Conservation (phyloP, 2,888 invertebrate genomes). For the Perizoma flavofasciatum region DNA sequence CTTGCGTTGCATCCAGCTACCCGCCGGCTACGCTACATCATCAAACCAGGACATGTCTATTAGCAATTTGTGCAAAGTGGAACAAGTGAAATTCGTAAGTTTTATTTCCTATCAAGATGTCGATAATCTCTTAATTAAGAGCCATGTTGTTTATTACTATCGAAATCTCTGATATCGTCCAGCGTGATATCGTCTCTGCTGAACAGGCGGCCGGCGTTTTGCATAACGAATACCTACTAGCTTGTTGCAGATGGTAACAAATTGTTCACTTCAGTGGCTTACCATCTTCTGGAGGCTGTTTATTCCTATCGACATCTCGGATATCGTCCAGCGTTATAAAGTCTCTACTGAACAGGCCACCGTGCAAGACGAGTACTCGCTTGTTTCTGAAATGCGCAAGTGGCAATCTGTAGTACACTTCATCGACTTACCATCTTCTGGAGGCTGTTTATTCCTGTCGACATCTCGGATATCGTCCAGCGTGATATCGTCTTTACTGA, state of each 20-base stretch:
- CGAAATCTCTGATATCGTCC: constrained; percentile 93
- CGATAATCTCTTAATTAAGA: no score
- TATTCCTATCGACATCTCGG: constrained; percentile 93
- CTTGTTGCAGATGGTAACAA: constrained; percentile 94
- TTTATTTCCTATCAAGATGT: no score
- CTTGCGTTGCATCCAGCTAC: no score
- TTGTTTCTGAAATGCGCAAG: constrained; percentile 97
- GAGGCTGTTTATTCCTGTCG: constrained; percentile 97
- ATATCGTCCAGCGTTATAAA: constrained; percentile 97
- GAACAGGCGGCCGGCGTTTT: constrained; percentile 98
- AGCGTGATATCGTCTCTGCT: constrained; percentile 96
- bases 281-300: constrained; percentile 98
- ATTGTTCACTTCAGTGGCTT: constrained; percentile 30
- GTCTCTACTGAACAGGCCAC: constrained; percentile 97
- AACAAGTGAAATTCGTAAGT: no score
- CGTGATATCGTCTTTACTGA: constrained; percentile 96
- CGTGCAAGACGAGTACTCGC: constrained; percentile 96
- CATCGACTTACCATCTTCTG: constrained; percentile 90
- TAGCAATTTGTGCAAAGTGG: no score
- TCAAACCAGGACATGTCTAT: no score
- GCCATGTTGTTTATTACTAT: constrained; percentile 85
- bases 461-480: constrained; percentile 95
- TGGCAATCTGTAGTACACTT: constrained; percentile 83
- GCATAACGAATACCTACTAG: constrained; percentile 94
- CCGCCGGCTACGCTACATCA: no score